phyloP scores from a whole-genome alignment of 2,888 invertebrate species.

The Hydrotaea diabolus region DNA sequence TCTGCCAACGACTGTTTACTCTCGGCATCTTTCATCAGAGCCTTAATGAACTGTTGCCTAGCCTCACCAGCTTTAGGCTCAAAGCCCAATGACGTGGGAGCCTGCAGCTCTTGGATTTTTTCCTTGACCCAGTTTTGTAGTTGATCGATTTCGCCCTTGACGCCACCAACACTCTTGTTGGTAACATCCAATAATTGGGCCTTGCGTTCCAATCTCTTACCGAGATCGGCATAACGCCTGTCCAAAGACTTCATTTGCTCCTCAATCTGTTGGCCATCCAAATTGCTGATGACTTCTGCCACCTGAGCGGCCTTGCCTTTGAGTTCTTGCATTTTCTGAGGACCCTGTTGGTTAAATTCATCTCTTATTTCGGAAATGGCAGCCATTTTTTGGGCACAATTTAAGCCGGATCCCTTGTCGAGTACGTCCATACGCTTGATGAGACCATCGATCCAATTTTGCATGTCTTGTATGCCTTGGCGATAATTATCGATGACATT shows the following conservation, averaged over 20 bases:
- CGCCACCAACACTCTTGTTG: constrained; percentile 90
- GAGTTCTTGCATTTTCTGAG: constrained; percentile 86
- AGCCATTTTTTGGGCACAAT: constrained; percentile 89
- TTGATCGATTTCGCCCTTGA: constrained; percentile 89
- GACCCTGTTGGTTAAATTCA: constrained; percentile 88
- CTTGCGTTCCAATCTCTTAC: constrained; percentile 92
- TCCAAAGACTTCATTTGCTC: constrained; percentile 94
- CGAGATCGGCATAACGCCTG: constrained; percentile 90
- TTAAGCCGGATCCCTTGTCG: constrained; percentile 91
- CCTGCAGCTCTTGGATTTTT: constrained; percentile 85
- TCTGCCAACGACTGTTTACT: constrained; percentile 91
- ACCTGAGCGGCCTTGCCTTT: constrained; percentile 87
- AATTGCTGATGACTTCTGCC: constrained; percentile 90
- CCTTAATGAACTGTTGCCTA: constrained; percentile 86
- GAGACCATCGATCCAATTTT: constrained; percentile 90
- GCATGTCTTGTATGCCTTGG: constrained; percentile 87
- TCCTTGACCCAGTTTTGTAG: constrained; percentile 90
- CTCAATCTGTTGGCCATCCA: constrained; percentile 94
- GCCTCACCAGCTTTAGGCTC: constrained; percentile 90
- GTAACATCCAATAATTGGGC: constrained; percentile 91
- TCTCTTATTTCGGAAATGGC: constrained; percentile 87
- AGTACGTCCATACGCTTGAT: constrained; percentile 90
- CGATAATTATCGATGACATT: constrained; percentile 90
- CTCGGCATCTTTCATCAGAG: constrained; percentile 90
- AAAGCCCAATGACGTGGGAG: constrained; percentile 87